Percentiles rank a stretch among this genome's conserved stretches.
These are phyloP conservation scores for Caenorhabditis elegans DNA, from an alignment of 1,140 invertebrate species.

Conservation along the genomic window WBcel235 BX284604.4:7622501-7623000, in stretches of 20 bases:
- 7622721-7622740: slow-evolving; percentile 13
- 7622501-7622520: slow-evolving; percentile 53
- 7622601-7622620: slow-evolving; percentile 54
- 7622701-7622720: slow-evolving; percentile 14
- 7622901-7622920: slow-evolving; percentile 64
- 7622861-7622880: background rate
- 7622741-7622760: slow-evolving; percentile 21
- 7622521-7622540: slow-evolving; percentile 43
- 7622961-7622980: slow-evolving; percentile 15
- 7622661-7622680: slow-evolving; percentile 44
- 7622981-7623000: slow-evolving; percentile 9
- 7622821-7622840: slow-evolving; percentile 37
- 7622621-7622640: slow-evolving; percentile 63
- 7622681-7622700: slow-evolving; percentile 40
- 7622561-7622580: slow-evolving; percentile 17
- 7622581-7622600: background rate
- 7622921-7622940: slow-evolving; percentile 58
- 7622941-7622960: slow-evolving; percentile 7
- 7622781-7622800: background rate
- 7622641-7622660: slow-evolving; percentile 32
- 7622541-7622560: slow-evolving; percentile 44
- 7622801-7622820: slow-evolving; percentile 24
- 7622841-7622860: slow-evolving; percentile 44
- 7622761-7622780: background rate
- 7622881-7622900: slow-evolving; percentile 50